A percentile compares a stretch with the other conserved stretches of the same genome.
phyloP scores from a whole-genome alignment of 2,888 invertebrate genomes.

The Ischnura elegans region DNA sequence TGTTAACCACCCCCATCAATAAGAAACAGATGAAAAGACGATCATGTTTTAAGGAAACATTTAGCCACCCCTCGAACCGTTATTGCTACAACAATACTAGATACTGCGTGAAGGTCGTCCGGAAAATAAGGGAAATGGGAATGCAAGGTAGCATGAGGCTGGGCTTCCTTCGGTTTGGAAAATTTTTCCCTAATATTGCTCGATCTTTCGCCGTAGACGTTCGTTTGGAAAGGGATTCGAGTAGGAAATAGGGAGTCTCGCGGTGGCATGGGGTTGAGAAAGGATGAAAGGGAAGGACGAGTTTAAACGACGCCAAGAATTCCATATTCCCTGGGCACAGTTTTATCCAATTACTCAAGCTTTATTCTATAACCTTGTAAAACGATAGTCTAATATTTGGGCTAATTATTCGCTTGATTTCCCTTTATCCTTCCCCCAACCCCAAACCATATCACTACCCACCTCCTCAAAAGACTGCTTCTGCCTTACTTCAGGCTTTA shows the following conservation, averaged over 20 bases:
- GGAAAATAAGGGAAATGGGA: background rate
- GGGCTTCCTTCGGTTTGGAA: background rate
- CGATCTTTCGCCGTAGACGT: constrained; percentile 66
- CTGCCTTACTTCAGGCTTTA: background rate
- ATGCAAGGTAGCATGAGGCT: background rate
- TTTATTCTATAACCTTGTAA: constrained; percentile 72
- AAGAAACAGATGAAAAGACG: no score
- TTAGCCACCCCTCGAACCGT: no score
- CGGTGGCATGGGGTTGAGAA: constrained; percentile 43
- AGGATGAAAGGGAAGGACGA: constrained; percentile 8
- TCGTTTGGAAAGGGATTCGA: constrained; percentile 69
- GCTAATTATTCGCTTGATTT: constrained; percentile 72
- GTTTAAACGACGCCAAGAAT: constrained; percentile 60
- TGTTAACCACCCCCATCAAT: no score
- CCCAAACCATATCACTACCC: background rate
- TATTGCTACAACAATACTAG: no score
- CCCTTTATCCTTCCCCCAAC: constrained; percentile 67
- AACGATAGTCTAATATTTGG: constrained; percentile 72
- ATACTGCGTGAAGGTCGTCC: background rate
- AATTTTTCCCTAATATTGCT: background rate
- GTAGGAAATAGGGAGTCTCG: no score
- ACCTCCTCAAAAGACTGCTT: background rate
- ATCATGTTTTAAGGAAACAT: no score
- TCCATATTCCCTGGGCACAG: constrained; percentile 70
- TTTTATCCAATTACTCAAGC: constrained; percentile 71